Conservation (phyloP, 2,797 vertebrate species). For the Sciurus carolinensis region DNA sequence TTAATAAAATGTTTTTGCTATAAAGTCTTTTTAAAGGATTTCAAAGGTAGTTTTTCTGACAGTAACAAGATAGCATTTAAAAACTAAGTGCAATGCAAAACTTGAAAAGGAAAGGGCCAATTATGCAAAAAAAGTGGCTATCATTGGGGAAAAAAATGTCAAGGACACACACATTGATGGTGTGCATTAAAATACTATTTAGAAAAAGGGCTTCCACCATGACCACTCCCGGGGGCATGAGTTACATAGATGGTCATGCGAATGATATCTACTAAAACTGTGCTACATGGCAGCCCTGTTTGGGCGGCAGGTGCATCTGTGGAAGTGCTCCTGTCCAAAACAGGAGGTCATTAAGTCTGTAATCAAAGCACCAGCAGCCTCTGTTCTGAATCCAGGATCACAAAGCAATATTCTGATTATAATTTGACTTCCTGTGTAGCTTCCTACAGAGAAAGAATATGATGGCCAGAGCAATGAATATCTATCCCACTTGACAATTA, state of each 20-base stretch:
- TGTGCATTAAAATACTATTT: background rate
- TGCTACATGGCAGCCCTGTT: background rate
- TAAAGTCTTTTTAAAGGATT: slow-evolving; percentile 47
- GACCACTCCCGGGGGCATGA: background rate
- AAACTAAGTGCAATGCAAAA: background rate
- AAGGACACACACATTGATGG: background rate
- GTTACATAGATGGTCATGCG: background rate
- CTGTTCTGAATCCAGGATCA: background rate
- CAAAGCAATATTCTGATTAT: slow-evolving; percentile 10
- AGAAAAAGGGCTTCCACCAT: background rate
- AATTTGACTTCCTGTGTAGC: slow-evolving; percentile 30
- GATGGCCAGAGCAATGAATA: background rate
- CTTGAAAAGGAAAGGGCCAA: background rate
- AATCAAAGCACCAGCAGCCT: background rate
- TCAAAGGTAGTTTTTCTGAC: slow-evolving; percentile 38
- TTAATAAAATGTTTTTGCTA: slow-evolving; percentile 30
- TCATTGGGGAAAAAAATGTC: background rate
- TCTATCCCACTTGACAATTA: background rate
- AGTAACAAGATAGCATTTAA: background rate
- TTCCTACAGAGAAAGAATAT: slow-evolving; percentile 34
- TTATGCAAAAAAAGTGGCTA: background rate
- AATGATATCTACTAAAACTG: background rate
- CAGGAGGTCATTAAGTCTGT: background rate
- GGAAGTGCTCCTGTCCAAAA: background rate
- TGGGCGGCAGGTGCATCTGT: background rate